Conservation (phyloP, 2,113 vertebrate species). For the Platysteira castanea region DNA sequence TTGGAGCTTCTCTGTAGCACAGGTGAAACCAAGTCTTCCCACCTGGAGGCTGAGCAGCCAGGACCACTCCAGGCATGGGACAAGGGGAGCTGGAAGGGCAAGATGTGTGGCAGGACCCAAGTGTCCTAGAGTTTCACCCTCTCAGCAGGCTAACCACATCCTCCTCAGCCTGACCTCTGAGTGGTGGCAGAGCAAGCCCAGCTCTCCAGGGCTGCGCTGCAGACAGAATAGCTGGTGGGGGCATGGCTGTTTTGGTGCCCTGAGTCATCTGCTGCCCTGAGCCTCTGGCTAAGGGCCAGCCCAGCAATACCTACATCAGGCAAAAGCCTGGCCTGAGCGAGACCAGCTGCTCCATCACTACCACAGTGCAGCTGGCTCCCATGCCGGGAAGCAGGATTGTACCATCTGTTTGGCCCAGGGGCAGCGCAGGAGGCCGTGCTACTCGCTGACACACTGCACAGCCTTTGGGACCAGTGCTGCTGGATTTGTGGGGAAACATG, state of each 20-base stretch:
- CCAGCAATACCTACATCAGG: neutral
- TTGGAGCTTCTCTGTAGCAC: neutral
- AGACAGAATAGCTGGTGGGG: neutral
- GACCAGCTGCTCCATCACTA: neutral
- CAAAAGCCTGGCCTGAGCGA: neutral
- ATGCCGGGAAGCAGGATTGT: rapidly evolving
- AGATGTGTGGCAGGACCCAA: neutral
- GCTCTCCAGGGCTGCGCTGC: neutral
- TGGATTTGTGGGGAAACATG: neutral
- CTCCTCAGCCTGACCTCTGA: neutral
- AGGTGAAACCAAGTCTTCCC: neutral
- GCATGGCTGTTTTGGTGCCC: neutral
- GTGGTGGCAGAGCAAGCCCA: neutral
- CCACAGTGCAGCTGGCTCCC: neutral
- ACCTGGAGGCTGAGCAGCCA: neutral
- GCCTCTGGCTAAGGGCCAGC: neutral
- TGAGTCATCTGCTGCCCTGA: neutral
- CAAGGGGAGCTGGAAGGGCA: neutral
- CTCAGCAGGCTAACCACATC: neutral
- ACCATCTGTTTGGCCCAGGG: neutral
- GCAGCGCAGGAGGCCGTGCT: neutral
- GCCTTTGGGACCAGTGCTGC: neutral
- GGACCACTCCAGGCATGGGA: neutral
- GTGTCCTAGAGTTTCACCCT: neutral
- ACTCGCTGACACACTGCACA: neutral